phyloP scores from a whole-genome alignment of 2,888 invertebrate species.

The Oeneis ivallda region DNA sequence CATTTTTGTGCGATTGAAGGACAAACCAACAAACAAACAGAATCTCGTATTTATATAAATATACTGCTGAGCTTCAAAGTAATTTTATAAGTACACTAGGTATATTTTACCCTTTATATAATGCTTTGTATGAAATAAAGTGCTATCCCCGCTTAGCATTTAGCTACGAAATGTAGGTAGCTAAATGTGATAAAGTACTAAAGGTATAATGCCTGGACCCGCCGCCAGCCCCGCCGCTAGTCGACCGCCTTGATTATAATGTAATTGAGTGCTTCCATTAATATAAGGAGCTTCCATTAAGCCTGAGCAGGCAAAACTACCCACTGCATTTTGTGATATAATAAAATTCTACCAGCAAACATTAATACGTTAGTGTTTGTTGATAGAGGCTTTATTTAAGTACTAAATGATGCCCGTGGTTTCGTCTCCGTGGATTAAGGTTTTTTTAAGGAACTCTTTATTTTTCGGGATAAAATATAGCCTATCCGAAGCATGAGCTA shows the following conservation, averaged over 20 bases:
- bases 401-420: too few relatives aligned
- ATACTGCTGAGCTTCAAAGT: too few relatives aligned
- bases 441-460: too few relatives aligned
- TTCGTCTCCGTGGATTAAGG: too few relatives aligned
- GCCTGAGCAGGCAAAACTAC: constrained; percentile 16
- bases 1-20: too few relatives aligned
- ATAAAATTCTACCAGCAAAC: not conserved
- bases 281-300: constrained; percentile 55
- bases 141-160: constrained; percentile 14
- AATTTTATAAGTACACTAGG: not conserved
- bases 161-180: constrained; percentile 16
- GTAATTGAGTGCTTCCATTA: constrained; percentile 72
- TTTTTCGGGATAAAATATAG: too few relatives aligned
- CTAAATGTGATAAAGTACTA: constrained; percentile 23
- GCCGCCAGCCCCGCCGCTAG: constrained; percentile 18
- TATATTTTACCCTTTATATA: too few relatives aligned
- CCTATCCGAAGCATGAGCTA: too few relatives aligned
- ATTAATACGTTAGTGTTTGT: too few relatives aligned
- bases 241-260: constrained; percentile 55
- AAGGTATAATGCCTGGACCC: constrained; percentile 20
- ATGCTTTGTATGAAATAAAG: not conserved
- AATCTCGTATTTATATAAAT: too few relatives aligned
- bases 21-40: too few relatives aligned
- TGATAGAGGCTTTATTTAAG: too few relatives aligned
- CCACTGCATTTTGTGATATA: constrained; percentile 16